Evolutionary conservation across 2,113 vertebrate genomes (phyloP).

Genomic region (Noctilio leporinus): DNA sequence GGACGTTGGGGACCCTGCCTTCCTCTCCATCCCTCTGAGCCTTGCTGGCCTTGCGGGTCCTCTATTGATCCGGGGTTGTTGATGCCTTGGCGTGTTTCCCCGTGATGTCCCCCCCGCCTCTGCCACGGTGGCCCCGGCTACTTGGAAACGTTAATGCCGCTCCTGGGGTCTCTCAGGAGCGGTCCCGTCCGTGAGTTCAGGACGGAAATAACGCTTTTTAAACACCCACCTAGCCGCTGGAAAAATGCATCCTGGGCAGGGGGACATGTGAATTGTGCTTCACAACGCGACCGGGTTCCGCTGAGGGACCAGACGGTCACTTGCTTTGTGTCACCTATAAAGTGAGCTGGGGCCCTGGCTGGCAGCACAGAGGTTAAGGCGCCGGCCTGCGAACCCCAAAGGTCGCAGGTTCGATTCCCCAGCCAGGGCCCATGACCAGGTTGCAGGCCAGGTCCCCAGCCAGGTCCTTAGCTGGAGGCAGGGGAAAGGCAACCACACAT

Average conservation of each 20-base stretch:
- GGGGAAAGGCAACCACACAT: too few relatives aligned
- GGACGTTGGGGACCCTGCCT: not conserved
- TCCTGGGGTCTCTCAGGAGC: not conserved
- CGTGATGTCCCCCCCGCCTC: not conserved
- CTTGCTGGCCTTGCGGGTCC: too few relatives aligned
- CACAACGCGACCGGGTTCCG: not conserved
- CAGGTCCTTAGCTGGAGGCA: too few relatives aligned
- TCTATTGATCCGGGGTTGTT: too few relatives aligned
- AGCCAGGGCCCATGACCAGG: too few relatives aligned
- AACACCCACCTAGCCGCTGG: too few relatives aligned
- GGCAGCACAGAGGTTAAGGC: too few relatives aligned
- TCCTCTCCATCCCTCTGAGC: not conserved
- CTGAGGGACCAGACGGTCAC: not conserved
- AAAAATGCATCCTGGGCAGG: not conserved
- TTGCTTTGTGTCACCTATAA: conserved; percentile 44
- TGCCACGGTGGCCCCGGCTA: not conserved
- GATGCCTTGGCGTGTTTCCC: not conserved
- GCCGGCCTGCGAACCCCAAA: too few relatives aligned
- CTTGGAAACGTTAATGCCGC: not conserved
- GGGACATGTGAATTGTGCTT: not conserved
- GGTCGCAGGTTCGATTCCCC: too few relatives aligned
- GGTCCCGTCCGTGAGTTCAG: not conserved
- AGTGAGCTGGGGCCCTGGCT: conserved; percentile 58
- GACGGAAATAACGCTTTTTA: not conserved
- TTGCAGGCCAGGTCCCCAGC: too few relatives aligned